Conservation (phyloP, 2,113 vertebrate genomes). For the Cinclus cinclus region DNA sequence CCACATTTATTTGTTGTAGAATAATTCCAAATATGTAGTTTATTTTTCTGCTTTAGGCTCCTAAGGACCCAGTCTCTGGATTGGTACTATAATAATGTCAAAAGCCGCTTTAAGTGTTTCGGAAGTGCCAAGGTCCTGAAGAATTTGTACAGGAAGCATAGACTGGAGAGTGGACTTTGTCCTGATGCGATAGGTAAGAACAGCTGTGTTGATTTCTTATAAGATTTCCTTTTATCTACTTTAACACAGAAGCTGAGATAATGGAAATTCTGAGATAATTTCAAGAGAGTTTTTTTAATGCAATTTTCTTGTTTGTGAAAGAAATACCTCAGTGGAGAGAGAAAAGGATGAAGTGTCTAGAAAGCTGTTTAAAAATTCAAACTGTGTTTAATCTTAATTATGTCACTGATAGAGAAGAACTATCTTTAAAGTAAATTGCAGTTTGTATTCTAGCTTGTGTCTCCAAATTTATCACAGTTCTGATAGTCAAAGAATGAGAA, state of each 20-base stretch:
- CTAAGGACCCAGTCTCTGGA: slow-evolving; percentile 91
- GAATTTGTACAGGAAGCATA: slow-evolving; percentile 92
- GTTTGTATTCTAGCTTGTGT: background rate
- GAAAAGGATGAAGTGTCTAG: background rate
- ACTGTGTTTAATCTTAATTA: background rate
- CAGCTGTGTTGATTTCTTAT: background rate
- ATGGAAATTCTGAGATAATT: background rate
- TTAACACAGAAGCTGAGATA: background rate
- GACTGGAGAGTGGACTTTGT: slow-evolving; percentile 82
- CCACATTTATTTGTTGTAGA: background rate
- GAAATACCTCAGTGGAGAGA: background rate
- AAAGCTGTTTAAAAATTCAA: background rate
- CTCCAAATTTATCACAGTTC: background rate
- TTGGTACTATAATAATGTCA: slow-evolving; percentile 98
- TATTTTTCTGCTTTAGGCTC: slow-evolving; percentile 74
- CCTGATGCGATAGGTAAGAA: slow-evolving; percentile 83
- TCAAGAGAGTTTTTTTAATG: background rate
- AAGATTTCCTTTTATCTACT: background rate
- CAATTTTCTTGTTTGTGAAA: background rate
- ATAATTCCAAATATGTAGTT: background rate
- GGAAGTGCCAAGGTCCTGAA: slow-evolving; percentile 97
- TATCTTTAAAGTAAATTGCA: background rate
- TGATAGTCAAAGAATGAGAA: background rate
- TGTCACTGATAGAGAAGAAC: background rate
- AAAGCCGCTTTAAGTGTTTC: slow-evolving; percentile 95